phyloP scores from a whole-genome alignment of 2,113 vertebrate species.

The Xenopus laevis region DNA sequence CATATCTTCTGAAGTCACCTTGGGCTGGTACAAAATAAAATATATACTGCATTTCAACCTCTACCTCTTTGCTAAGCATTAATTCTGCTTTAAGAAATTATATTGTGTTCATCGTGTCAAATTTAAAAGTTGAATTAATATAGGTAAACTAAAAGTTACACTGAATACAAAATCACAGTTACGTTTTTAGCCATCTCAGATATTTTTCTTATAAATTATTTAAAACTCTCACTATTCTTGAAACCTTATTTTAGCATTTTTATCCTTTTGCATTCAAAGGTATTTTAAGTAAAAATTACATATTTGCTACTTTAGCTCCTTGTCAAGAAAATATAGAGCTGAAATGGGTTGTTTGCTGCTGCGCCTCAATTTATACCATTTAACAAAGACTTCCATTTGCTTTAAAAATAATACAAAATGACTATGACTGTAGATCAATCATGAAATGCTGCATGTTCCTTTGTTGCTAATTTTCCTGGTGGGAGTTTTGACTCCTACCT shows the following conservation, averaged over 20 bases:
- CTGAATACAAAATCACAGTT: too few relatives aligned
- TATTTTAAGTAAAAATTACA: background rate
- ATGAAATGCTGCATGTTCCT: constrained; percentile 5
- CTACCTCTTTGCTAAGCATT: too few relatives aligned
- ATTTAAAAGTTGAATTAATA: too few relatives aligned
- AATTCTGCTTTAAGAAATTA: too few relatives aligned
- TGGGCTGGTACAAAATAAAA: too few relatives aligned
- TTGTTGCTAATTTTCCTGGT: constrained; percentile 16
- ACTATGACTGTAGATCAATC: constrained; percentile 16
- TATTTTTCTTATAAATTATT: background rate
- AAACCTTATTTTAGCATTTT: background rate
- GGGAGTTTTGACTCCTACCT: constrained; percentile 25
- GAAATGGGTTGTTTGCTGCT: background rate
- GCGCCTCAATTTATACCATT: background rate
- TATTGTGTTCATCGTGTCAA: too few relatives aligned
- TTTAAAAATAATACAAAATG: constrained; percentile 10
- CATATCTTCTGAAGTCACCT: too few relatives aligned
- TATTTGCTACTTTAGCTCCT: background rate
- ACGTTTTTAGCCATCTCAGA: background rate
- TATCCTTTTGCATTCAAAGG: background rate
- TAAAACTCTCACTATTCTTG: background rate
- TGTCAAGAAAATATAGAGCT: background rate
- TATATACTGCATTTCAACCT: too few relatives aligned
- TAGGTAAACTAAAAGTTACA: too few relatives aligned
- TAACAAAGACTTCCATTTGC: constrained; percentile 5